Percentiles rank a stretch among this genome's conserved stretches.
Evolutionary conservation across 1,140 invertebrate species (phyloP).

Genomic region (Hetaerina americana): DNA sequence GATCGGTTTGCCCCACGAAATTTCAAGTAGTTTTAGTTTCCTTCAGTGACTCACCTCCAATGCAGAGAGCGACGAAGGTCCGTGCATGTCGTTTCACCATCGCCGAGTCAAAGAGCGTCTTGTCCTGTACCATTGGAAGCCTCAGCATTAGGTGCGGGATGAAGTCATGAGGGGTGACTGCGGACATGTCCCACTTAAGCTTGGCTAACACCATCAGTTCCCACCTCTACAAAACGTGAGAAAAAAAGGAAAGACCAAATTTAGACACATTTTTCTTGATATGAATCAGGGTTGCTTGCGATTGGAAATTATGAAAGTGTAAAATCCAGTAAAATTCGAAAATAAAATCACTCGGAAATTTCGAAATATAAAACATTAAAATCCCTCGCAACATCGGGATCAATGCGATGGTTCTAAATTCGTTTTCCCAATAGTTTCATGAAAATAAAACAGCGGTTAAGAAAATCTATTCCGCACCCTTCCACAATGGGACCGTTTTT

Average conservation of each 20-base stretch:
- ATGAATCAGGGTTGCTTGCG: not conserved
- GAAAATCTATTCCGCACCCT: too few species aligned
- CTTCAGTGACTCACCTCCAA: constrained; percentile 50
- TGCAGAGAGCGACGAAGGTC: constrained; percentile 63
- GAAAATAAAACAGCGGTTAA: too few species aligned
- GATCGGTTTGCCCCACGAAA: too few species aligned
- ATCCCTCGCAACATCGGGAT: too few species aligned
- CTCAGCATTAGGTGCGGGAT: constrained; percentile 54
- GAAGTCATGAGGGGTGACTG: constrained; percentile 69
- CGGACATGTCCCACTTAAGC: constrained; percentile 69
- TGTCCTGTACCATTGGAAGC: constrained; percentile 38
- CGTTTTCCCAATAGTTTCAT: too few species aligned
- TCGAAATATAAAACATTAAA: too few species aligned
- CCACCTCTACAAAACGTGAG: constrained; percentile 57
- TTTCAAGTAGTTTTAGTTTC: too few species aligned
- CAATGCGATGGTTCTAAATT: too few species aligned
- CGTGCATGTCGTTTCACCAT: constrained; percentile 61
- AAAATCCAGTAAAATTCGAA: too few species aligned
- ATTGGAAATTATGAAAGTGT: too few species aligned
- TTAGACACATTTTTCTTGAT: not conserved
- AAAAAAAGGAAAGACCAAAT: not conserved
- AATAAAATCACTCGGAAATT: too few species aligned
- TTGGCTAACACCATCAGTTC: constrained; percentile 62
- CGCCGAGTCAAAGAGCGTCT: constrained; percentile 34
- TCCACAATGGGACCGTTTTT: too few species aligned